A percentile compares a stretch with the other conserved stretches of the same genome.
phyloP scores from a whole-genome alignment of 2,797 vertebrate species.

The Acestrorhynchus altus region DNA sequence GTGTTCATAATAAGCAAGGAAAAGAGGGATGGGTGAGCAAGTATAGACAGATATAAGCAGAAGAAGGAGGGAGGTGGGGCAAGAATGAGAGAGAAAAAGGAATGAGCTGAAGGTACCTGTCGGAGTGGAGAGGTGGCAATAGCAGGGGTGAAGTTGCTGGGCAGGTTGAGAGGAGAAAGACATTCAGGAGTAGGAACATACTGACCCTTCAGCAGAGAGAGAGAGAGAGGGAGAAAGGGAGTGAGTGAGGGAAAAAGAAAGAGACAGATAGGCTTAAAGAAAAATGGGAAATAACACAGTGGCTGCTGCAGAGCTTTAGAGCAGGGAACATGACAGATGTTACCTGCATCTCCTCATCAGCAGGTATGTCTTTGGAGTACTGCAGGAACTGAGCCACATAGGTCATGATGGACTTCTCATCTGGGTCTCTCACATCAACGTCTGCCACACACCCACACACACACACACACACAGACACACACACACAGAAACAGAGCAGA shows the following conservation, averaged over 20 bases:
- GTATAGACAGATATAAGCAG: not conserved
- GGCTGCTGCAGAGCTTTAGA: not conserved
- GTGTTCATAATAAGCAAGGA: not conserved
- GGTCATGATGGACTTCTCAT: slow-evolving; percentile 98
- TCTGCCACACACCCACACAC: slow-evolving; percentile 73
- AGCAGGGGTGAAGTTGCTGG: slow-evolving; percentile 79
- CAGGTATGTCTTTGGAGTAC: slow-evolving; percentile 83
- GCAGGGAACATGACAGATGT: not conserved
- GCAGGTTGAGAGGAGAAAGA: slow-evolving; percentile 76
- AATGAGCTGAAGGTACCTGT: slow-evolving; percentile 70
- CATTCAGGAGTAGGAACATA: slow-evolving; percentile 65
- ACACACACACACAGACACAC: slow-evolving; percentile 3
- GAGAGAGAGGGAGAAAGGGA: not conserved
- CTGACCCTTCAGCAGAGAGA: slow-evolving; percentile 61
- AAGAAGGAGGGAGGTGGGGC: not conserved
- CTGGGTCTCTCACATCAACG: slow-evolving; percentile 88
- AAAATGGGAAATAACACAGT: not conserved
- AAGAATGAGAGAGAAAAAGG: not conserved
- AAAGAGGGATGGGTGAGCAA: not conserved
- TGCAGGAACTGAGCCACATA: slow-evolving; percentile 96
- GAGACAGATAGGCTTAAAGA: not conserved
- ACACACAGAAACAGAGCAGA: slow-evolving; percentile 14
- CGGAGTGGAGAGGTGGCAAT: slow-evolving; percentile 77
- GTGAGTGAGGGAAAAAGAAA: not conserved
- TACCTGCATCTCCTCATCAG: slow-evolving; percentile 81